Conservation (phyloP, 2,113 vertebrate species). For the Ptyas mucosa region DNA sequence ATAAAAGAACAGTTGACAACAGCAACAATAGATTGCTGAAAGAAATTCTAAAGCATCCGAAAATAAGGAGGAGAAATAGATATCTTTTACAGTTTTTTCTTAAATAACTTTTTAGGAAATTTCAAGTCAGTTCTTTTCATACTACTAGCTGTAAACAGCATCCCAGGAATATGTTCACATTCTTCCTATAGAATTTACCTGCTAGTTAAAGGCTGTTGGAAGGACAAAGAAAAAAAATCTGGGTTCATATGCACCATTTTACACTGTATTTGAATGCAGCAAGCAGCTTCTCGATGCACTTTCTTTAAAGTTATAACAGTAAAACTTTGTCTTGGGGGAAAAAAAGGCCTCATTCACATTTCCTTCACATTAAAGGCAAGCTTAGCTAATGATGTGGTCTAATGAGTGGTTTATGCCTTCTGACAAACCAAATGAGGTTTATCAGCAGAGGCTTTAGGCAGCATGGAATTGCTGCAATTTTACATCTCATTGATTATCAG, state of each 20-base stretch:
- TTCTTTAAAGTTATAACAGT: constrained; percentile 35
- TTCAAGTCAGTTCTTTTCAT: background rate
- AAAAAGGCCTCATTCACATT: constrained; percentile 45
- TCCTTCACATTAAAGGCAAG: constrained; percentile 42
- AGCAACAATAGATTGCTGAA: background rate
- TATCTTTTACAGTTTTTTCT: background rate
- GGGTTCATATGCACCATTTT: background rate
- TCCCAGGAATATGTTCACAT: background rate
- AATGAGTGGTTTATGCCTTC: constrained; percentile 59
- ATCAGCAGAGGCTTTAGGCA: constrained; percentile 61
- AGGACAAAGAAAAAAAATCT: background rate
- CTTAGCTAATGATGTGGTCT: constrained; percentile 49
- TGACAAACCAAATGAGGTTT: constrained; percentile 62
- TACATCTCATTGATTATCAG: constrained; percentile 67
- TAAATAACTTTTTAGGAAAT: background rate
- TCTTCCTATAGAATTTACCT: background rate
- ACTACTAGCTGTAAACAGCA: background rate
- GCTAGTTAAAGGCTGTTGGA: background rate
- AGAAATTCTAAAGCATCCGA: background rate
- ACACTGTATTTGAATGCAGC: background rate
- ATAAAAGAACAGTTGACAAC: background rate
- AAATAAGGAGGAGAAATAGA: background rate
- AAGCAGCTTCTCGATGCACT: background rate
- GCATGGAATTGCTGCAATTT: constrained; percentile 63
- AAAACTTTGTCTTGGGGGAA: constrained; percentile 43